Base-by-base conservation (phyloP, 1,140 invertebrate genomes). In the Chlorops oryzae region DNA sequence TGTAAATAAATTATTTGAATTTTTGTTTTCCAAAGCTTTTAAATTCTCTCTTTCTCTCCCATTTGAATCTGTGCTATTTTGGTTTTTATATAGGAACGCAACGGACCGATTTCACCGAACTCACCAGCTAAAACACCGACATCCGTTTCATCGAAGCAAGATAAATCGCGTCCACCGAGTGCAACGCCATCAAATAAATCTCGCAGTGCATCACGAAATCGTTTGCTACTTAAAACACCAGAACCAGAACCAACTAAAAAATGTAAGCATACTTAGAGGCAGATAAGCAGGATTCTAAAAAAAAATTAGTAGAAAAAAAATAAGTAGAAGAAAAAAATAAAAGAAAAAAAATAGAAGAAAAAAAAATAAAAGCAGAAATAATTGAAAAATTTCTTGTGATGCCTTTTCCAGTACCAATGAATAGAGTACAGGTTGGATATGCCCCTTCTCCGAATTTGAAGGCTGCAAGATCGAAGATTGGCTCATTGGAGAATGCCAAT, bases 371-470 rank as follows among this genome's bases (percentile, higher is more conserved):
- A n/a, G n/a, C n/a, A n/a, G n/a, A n/a, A n/a, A n/a, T n/a, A n/a
- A n/a, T n/a, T 12, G 34, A 10, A 38, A 38, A 38, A 7, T 38
- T 12, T 6, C 15, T 37, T 17, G 6, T 37, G 28, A 32, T 32
- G 13, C 28, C 13, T 73, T 21, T 65, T 86, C 81, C 87, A 80
- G 72, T 94, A 55, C 89, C 91, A 46, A 93, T 93, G 87, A 94
- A 93, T 67, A 94, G 93, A 79, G 73, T 93, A 58, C 88, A 92
- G 80, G 90, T 96, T 7, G 91, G 91, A 39, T 80, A 84, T 47
- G 87, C 89, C 5, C 88, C 91, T 35, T 92, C 90, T 20, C 92
- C 92, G 20, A 95, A 95, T 70, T 73, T 96, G 35, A 92, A 92
- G 75, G 82, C 87, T 42, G 89, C 93, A 2, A 85, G 85, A 73